A percentile compares a stretch with the other conserved stretches of the same genome.
Conservation (phyloP, 2,797 vertebrate species). For the Lutra lutra region DNA sequence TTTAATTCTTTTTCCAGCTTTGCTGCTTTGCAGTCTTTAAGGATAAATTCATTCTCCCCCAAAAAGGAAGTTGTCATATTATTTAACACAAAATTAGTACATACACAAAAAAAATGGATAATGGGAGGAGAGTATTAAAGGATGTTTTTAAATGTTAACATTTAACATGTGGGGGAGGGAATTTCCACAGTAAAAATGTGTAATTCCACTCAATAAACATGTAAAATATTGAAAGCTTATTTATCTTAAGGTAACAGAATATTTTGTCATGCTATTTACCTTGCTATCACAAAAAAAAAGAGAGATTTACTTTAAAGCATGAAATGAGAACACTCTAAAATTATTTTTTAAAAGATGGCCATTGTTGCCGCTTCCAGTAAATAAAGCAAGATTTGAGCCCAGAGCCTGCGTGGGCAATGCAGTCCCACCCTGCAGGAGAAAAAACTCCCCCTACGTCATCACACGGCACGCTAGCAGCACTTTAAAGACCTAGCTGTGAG, state of each 20-base stretch:
- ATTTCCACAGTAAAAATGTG: background rate
- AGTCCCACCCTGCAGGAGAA: background rate
- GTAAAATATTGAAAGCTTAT: background rate
- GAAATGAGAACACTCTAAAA: background rate
- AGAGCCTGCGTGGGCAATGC: rapidly evolving
- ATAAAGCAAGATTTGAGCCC: background rate
- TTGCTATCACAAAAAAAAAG: background rate
- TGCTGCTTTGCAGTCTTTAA: background rate
- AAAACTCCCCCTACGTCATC: background rate
- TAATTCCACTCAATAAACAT: background rate
- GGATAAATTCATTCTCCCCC: background rate
- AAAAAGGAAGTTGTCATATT: background rate
- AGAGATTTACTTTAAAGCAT: background rate
- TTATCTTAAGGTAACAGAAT: background rate
- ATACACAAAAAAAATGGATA: background rate
- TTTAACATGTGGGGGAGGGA: background rate
- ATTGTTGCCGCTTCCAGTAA: rapidly evolving
- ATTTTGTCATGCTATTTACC: background rate
- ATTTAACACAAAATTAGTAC: background rate
- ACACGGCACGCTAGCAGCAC: rapidly evolving
- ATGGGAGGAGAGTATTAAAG: background rate
- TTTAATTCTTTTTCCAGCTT: background rate
- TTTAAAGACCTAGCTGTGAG: slow-evolving; percentile 24
- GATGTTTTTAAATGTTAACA: slow-evolving; percentile 7
- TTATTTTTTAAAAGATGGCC: background rate